Evolutionary conservation across 1,140 invertebrate species (phyloP), one percentile per base, ranked within the genome.

Genomic region (Drosophila hydei): DNA sequence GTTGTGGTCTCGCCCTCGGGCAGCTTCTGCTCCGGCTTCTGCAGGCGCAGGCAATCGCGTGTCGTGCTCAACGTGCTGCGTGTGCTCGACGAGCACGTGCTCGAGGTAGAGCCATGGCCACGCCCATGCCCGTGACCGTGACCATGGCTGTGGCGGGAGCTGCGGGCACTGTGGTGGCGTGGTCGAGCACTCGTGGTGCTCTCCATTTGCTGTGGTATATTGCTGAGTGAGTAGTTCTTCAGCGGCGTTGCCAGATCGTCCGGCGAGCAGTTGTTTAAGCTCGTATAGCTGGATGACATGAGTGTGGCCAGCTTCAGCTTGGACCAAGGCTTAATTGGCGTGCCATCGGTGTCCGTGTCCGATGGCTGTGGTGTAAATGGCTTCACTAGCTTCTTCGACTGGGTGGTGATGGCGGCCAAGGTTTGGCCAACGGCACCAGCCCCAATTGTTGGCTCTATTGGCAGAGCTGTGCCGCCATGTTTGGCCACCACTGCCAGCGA

Each of bases 261-360:
- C 14, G 87, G 81, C 12, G 88, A 90, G 19, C 83, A 83, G 36
- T 90, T 91, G 45, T 70, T 81, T 3, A 91, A 64, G 51, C 89
- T 91, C 16, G 89, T 88, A 56, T 89, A 91, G 72, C 90, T 91
- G 43, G 89, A 84, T 40, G 89, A 89, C 52, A 91, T 90, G 16
- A 91, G 63, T 0, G 91, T 91, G 42, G 91, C 91, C 60, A 91
- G 73, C 45, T 91, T 91, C 12, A 91, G 77, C 74, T 91, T 91
- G 47, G 91, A 91, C 91, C 91, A 91, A 12, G 91, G 91, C 55
- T 85, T 87, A 19, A 90, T 91, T 27, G 89, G 81, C n/a, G 89
- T 88, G 9, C 83, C 78, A 21, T 88, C 83, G n/a, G 83, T 90
- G 48, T 91, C 89, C 40, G 85, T 87, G 30, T 90, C 85, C 36